A percentile compares a stretch with the other conserved stretches of the same genome.
phyloP scores from a whole-genome alignment of 2,113 vertebrate genomes.

The Myotis davidii region DNA sequence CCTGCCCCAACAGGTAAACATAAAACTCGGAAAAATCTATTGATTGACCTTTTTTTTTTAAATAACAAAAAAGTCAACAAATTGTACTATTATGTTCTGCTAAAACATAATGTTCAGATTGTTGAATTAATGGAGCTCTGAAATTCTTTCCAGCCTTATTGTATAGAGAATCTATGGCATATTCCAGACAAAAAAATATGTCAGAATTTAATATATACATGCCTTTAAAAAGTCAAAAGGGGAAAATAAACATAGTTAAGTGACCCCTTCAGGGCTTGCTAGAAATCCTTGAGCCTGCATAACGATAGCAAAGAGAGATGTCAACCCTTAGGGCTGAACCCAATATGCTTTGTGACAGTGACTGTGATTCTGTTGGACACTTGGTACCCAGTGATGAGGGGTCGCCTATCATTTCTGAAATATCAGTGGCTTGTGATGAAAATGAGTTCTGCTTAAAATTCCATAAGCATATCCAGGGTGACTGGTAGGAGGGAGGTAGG shows the following conservation, averaged over 20 bases:
- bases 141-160: background rate
- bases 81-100: background rate
- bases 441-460: constrained; percentile 25
- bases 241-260: background rate
- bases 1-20: background rate
- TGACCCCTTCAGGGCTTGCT: background rate
- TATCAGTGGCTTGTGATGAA: background rate
- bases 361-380: constrained; percentile 30
- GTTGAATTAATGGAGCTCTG: background rate
- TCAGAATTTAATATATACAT: background rate
- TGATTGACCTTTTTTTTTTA: background rate
- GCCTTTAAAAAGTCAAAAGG: background rate
- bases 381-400: background rate
- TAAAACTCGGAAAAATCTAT: background rate
- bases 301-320: background rate
- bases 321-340: background rate
- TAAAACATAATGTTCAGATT: background rate
- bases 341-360: constrained; percentile 51
- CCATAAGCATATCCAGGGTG: background rate
- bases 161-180: background rate
- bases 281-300: background rate
- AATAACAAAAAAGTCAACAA: background rate
- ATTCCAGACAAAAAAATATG: background rate
- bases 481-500: background rate
- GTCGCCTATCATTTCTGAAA: background rate